Evolutionary conservation across 2,113 vertebrate genomes (phyloP).

Genomic region (Nyctereutes procyonoides): DNA sequence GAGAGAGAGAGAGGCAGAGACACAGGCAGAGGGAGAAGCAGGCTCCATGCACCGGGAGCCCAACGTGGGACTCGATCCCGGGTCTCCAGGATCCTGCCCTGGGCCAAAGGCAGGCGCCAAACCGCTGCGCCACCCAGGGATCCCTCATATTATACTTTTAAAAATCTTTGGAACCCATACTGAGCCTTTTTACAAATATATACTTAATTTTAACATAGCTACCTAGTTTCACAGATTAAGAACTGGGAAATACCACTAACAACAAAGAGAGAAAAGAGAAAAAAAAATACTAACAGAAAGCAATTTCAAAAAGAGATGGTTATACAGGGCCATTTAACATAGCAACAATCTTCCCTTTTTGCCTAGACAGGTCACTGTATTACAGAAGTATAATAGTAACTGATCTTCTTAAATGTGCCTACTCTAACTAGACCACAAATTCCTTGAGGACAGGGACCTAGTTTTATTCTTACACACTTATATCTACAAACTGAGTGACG

Average conservation of each 20-base stretch:
- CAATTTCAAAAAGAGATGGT: not conserved
- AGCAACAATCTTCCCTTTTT: slow-evolving; percentile 7
- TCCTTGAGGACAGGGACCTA: slow-evolving; percentile 44
- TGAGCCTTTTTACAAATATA: slow-evolving; percentile 24
- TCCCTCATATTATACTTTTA: not conserved
- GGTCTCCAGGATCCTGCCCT: too few species aligned
- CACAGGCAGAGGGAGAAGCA: too few species aligned
- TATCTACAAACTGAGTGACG: slow-evolving; percentile 35
- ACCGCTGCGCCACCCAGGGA: too few species aligned
- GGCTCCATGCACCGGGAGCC: too few species aligned
- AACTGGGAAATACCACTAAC: not conserved
- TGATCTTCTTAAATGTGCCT: not conserved
- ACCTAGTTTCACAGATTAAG: not conserved
- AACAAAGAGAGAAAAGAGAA: slow-evolving; percentile 31
- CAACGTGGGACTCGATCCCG: too few species aligned
- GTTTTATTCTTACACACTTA: slow-evolving; percentile 49
- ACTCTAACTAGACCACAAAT: slow-evolving; percentile 53
- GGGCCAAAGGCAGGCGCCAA: too few species aligned
- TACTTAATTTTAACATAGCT: slow-evolving; percentile 34
- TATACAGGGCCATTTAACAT: not conserved
- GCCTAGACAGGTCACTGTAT: not conserved
- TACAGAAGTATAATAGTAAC: not conserved
- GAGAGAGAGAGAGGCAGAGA: too few species aligned
- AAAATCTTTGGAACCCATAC: not conserved
- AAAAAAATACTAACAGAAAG: not conserved